A percentile compares a stretch with the other conserved stretches of the same genome.
Conservation (phyloP, 2,888 invertebrate species). For the Lithophane socia region DNA sequence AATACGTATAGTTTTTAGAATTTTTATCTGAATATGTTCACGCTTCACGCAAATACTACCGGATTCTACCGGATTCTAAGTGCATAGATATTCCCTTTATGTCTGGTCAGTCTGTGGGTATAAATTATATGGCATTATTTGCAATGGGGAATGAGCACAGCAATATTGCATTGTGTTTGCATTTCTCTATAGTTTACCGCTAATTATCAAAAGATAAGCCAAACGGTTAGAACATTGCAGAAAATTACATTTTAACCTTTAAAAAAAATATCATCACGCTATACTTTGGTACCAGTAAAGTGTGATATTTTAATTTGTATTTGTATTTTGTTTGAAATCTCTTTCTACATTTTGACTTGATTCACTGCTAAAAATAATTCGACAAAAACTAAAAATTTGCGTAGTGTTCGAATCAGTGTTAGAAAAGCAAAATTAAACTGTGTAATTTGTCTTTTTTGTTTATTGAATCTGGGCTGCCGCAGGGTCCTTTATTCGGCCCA, state of each 20-base stretch:
- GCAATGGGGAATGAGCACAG: background rate
- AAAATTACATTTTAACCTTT: too few species aligned
- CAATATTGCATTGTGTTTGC: background rate
- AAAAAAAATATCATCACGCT: too few species aligned
- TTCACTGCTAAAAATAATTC: background rate
- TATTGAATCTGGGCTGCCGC: background rate
- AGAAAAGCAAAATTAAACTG: background rate
- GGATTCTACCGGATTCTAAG: background rate
- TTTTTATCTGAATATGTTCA: background rate
- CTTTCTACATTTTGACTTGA: background rate
- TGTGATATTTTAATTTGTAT: too few species aligned
- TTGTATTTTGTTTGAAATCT: background rate
- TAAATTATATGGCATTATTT: background rate
- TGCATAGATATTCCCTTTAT: background rate
- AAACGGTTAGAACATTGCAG: background rate
- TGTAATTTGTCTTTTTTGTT: background rate
- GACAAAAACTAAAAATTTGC: background rate
- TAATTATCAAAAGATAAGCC: background rate
- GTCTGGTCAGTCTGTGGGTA: background rate
- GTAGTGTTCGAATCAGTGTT: too few species aligned
- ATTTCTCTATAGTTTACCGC: background rate
- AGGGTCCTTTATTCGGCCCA: constrained; percentile 14
- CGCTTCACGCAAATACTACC: background rate
- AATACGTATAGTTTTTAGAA: background rate
- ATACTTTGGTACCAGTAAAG: background rate